Conservation (phyloP, 2,797 vertebrate species). For the Sebastes hopkinsi region DNA sequence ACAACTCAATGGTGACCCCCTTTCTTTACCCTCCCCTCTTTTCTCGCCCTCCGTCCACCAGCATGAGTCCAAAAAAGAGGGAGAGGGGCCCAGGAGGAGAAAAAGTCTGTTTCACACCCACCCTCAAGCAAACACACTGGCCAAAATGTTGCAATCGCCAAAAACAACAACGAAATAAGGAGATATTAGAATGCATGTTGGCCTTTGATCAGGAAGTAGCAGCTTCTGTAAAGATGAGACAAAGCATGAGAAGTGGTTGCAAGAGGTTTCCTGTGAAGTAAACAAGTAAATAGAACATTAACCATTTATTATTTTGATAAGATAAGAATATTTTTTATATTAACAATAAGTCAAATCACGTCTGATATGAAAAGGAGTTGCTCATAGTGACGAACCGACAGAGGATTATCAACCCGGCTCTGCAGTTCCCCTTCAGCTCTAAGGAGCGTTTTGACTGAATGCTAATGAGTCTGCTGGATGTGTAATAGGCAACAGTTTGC, state of each 20-base stretch:
- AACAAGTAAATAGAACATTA: neutral
- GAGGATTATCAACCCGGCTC: neutral
- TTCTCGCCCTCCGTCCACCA: conserved; percentile 47
- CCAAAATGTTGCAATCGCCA: conserved; percentile 1
- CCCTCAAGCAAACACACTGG: conserved; percentile 27
- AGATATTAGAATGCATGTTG: neutral
- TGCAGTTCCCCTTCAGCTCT: neutral
- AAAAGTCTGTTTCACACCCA: conserved; percentile 23
- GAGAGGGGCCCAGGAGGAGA: conserved; percentile 32
- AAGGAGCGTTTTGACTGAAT: neutral
- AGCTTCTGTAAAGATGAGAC: neutral
- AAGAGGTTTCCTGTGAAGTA: neutral
- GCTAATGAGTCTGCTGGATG: conserved; percentile 6
- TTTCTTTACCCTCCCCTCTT: conserved; percentile 24
- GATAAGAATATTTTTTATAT: neutral
- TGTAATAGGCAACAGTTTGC: neutral
- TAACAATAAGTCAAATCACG: neutral
- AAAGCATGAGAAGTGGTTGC: neutral
- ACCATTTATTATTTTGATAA: neutral
- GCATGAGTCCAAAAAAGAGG: conserved; percentile 31
- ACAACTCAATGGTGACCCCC: conserved; percentile 78
- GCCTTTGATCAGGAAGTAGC: neutral
- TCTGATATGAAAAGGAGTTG: neutral
- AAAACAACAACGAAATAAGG: neutral
- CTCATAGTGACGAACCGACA: neutral